These are phyloP conservation scores for Pandemis cinnamomeana DNA, from an alignment of 2,888 invertebrate species.

Conservation along the genomic window DNA sequence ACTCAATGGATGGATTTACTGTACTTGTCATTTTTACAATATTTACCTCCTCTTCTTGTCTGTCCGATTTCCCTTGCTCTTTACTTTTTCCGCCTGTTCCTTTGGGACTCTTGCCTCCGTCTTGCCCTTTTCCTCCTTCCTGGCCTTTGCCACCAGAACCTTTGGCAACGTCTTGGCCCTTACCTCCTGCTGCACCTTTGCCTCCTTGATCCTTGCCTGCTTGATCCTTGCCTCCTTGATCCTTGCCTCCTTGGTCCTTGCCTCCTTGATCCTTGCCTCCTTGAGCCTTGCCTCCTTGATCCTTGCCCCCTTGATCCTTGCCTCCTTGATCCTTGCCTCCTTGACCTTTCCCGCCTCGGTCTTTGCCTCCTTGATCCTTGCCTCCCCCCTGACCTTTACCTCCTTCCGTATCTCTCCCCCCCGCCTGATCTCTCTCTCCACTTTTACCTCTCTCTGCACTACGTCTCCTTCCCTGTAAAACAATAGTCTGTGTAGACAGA, in stretches of 20 bases:
- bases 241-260: neutral
- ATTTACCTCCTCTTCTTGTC: slow-evolving; percentile 9
- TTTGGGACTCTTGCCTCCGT: neutral
- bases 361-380: slow-evolving; percentile 4
- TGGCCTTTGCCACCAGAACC: slow-evolving; percentile 42
- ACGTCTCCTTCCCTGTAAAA: neutral
- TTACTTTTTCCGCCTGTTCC: neutral
- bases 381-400: slow-evolving; percentile 3
- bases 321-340: neutral
- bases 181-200: neutral
- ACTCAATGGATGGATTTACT: too few relatives aligned
- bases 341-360: neutral
- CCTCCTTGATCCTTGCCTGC: slow-evolving; percentile 17
- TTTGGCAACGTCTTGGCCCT: slow-evolving; percentile 27
- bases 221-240: slow-evolving; percentile 3
- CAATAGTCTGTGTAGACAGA: too few relatives aligned
- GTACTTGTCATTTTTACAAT: neutral
- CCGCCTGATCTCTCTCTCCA: neutral
- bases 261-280: neutral
- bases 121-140: slow-evolving; percentile 18
- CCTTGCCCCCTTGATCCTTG: neutral
- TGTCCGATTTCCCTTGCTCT: slow-evolving; percentile 29
- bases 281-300: neutral
- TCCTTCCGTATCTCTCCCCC: neutral
- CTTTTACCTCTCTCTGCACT: neutral